These are phyloP conservation scores for Bagarius yarrelli DNA, from an alignment of 2,113 vertebrate genomes.

Conservation along the genomic window DNA sequence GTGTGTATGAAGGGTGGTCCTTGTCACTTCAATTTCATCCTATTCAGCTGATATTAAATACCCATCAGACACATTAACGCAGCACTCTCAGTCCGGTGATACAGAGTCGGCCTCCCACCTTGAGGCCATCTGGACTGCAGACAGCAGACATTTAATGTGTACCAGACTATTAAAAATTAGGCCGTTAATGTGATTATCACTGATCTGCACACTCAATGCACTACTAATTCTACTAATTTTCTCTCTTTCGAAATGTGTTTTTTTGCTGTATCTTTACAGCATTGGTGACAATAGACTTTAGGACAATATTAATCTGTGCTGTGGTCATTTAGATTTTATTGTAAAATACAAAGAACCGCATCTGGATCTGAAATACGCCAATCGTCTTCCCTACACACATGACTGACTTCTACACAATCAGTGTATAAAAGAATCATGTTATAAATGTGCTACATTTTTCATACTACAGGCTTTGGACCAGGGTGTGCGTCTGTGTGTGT, in stretches of 20 bases:
- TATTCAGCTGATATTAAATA: constrained; percentile 60
- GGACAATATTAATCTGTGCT: not conserved
- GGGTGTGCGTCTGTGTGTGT: constrained; percentile 12
- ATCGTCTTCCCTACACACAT: not conserved
- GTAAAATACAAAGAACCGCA: not conserved
- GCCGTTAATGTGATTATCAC: not conserved
- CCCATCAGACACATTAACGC: constrained; percentile 49
- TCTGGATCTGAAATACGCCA: not conserved
- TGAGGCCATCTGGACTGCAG: constrained; percentile 18
- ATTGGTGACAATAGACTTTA: not conserved
- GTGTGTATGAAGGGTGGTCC: constrained; percentile 4
- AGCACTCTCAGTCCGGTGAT: constrained; percentile 2
- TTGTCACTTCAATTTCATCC: constrained; percentile 55
- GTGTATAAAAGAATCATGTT: constrained; percentile 10
- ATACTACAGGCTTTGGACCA: not conserved
- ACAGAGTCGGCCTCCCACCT: not conserved
- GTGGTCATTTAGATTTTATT: not conserved
- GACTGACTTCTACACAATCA: not conserved
- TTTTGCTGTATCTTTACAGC: not conserved
- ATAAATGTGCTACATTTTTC: not conserved
- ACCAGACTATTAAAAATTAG: not conserved
- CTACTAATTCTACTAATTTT: not conserved
- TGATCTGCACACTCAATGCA: not conserved
- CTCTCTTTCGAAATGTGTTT: not conserved
- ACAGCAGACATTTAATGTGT: not conserved